Evolutionary conservation across 2,888 invertebrate genomes (phyloP), one percentile per base, ranked within the genome.

Genomic region (Ochlodes sylvanus): DNA sequence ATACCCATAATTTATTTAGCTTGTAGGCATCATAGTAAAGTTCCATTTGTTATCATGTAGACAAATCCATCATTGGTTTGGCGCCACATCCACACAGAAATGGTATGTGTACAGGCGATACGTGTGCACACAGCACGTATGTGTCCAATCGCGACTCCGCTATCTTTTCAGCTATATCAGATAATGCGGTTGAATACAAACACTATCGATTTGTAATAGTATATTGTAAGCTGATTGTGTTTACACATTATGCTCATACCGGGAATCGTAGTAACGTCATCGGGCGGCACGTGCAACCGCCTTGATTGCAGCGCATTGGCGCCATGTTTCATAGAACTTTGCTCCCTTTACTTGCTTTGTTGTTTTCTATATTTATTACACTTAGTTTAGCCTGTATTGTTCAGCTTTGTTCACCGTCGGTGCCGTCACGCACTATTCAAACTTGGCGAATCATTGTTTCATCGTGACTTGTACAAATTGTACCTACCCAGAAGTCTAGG

Each of bases 161-260:
- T 74, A 76, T 74, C 74, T 58, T 21, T 74, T 72, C 74, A 60
- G 61, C 69, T 64, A 70, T 72, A 74, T 73, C 73, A 70, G 74
- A 75, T 75, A 74, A 70, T 60, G 42, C 68, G 57, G 72, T 73
- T 70, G 56, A 74, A 74, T 73, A 74, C 72, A 73, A 71, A 69
- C 68, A 70, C 70, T 72, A 73, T 73, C 73, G 66, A 55, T 64
- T 67, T 64, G 63, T 70, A 70, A 71, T 70, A 67, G 65, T 68
- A 63, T 62, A 70, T 66, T 69, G 70, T 67, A 70, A 60, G 68
- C 66, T 17, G 38, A 52, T 47, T 54, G 58, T 58, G 58, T 57
- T 50, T 52, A 21, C 38, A 58, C 5, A 27, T 27, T 27, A 27
- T 27, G 5, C 27, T 38, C 17, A 14, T 65, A 58, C 52, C 54